Base-by-base conservation (phyloP, 2,888 invertebrate genomes). In the Mactromeris polynyma region DNA sequence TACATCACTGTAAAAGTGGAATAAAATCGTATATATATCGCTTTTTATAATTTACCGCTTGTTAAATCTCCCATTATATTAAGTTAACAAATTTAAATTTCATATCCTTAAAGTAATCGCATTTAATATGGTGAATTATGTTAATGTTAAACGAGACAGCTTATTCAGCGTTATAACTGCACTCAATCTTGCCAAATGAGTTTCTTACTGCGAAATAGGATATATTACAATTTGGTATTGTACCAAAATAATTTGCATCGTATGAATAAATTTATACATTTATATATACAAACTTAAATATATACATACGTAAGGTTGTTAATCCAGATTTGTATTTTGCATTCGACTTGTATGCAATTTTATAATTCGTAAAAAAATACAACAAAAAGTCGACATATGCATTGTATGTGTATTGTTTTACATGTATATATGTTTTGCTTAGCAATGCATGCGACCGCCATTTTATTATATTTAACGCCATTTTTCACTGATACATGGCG, bases 41-140 rank as follows among this genome's bases (percentile, higher is more conserved):
- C 73, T 36, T 73, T n/a, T 19, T 73, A 73, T 73, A 73, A 73
- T 73, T 73, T 73, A 33, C 33, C 73, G 73, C 73, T 73, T 73
- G 73, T 73, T 73, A 73, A 73, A 73, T 36, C 36, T 73, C 36
- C 26, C 33, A 33, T 73, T 73, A 73, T 73, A 73, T 26, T 2
- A 73, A 19, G 3, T 11, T 2, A 31, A 33, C 36, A 36, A 33
- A 73, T 73, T 73, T 36, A 33, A 73, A 36, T 73, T 58, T 73
- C 73, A 73, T 73, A 73, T 73, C 73, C 36, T 73, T 73, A 73
- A 33, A 19, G 31, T 73, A 73, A 73, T 73, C 73, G 36, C 26
- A 73, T 73, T 73, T 33, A 36, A 73, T 73, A 36, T 36, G 31
- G 11, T 36, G 33, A 33, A 33, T 73, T 73, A 73, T 73, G 73